Conservation (phyloP, 2,113 vertebrate species). For the Callocephalon fimbriatum region DNA sequence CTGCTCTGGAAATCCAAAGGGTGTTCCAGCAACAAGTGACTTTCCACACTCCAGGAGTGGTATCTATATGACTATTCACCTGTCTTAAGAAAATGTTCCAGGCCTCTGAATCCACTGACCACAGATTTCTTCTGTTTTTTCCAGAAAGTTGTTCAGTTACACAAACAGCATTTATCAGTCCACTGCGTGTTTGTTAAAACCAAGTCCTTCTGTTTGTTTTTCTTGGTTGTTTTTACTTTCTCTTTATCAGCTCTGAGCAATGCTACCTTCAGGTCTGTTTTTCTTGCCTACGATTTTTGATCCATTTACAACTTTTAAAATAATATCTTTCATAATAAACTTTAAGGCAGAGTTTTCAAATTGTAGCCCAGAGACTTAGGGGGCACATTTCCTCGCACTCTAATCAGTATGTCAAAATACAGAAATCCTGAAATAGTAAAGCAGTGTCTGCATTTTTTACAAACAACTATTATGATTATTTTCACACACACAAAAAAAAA, state of each 20-base stretch:
- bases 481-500: background rate
- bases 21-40: background rate
- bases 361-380: background rate
- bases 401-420: background rate
- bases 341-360: background rate
- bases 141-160: background rate
- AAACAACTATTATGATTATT: background rate
- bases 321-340: background rate
- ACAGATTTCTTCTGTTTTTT: background rate
- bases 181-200: background rate
- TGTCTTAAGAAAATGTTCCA: background rate
- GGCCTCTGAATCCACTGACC: background rate
- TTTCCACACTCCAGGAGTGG: background rate
- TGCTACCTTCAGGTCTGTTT: background rate
- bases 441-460: background rate
- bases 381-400: background rate
- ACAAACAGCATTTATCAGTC: background rate
- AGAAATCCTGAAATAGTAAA: background rate
- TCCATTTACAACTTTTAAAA: background rate
- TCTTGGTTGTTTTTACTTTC: constrained; percentile 39
- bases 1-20: background rate
- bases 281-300: background rate
- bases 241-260: background rate
- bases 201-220: constrained; percentile 18
- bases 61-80: background rate